Base-by-base conservation (phyloP, 2,888 invertebrate genomes). In the Heliconius erato region DNA sequence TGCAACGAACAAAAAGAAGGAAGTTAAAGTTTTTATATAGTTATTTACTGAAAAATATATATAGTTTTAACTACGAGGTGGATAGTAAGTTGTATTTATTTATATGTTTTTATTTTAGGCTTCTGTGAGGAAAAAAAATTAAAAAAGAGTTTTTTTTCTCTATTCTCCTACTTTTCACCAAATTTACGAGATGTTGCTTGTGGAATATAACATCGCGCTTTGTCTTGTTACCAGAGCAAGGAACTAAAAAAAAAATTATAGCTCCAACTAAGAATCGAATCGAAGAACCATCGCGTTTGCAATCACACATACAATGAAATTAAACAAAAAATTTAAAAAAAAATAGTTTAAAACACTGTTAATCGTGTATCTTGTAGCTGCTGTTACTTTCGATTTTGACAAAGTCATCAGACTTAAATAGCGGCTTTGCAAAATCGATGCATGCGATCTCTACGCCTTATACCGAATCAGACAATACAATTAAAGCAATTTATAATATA, bases 401-500 rank as follows among this genome's bases (percentile, higher is more conserved):
- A 85, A 86, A 85, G 82, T 79, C 82, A 84, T 84, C 85, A 79
- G 81, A 78, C 84, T 84, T 84, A 84, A 85, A 86, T 86, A 67
- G 84, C 79, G 72, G 76, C 74, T 76, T 92, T 90, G 90, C 91
- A 92, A 92, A 95, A 95, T 95, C 95, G 89, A 88, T 92, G 94
- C 94, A 93, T 94, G 94, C 93, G 91, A 95, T 95, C 95, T 95
- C 94, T 94, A 95, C 95, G 95, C 94, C 95, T 95, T 95, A 91
- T 94, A 93, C 90, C 92, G 94, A 94, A 94, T 92, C 93, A 92
- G 94, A 94, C 94, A 95, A 95, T 90, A 95, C 94, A 95, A 95
- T 95, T 95, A 95, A 96, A 95, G 92, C 92, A 90, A 93, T 91
- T 89, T 92, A 89, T 89, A 87, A 86, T 92, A 89, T 89, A 87